Conservation (phyloP, 2,888 invertebrate genomes). For the Clitarchus hookeri region DNA sequence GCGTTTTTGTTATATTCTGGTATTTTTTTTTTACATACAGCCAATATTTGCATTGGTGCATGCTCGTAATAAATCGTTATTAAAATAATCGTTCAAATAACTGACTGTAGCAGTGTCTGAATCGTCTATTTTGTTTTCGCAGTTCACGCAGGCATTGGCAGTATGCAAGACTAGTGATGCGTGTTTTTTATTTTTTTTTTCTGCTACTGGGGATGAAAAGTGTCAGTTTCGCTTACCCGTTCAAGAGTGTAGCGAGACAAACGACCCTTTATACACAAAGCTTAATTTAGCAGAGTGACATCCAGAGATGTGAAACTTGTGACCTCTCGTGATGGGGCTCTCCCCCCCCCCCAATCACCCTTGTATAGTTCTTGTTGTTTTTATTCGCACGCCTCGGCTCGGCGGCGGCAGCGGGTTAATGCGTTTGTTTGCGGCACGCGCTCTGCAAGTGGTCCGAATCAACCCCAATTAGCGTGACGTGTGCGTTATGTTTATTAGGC, state of each 20-base stretch:
- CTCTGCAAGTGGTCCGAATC: neutral
- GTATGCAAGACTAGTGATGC: too few relatives aligned
- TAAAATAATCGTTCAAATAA: too few relatives aligned
- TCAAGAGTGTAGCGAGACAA: neutral
- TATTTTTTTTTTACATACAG: too few relatives aligned
- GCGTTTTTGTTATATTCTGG: too few relatives aligned
- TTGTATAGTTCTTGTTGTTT: neutral
- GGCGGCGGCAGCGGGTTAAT: neutral
- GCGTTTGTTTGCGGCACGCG: neutral
- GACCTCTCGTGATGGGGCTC: neutral
- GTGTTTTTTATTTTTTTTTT: neutral
- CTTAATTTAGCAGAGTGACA: neutral
- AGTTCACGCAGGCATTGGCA: too few relatives aligned
- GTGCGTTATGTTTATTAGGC: neutral
- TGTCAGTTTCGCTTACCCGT: neutral
- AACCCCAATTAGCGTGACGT: slow-evolving; percentile 7
- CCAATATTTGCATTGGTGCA: too few relatives aligned
- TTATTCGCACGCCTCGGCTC: neutral
- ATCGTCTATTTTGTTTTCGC: too few relatives aligned
- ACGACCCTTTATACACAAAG: neutral
- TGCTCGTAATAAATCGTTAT: too few relatives aligned
- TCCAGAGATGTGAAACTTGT: neutral
- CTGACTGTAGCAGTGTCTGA: too few relatives aligned
- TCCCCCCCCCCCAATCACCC: too few relatives aligned
- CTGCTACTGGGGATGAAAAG: neutral